phyloP scores from a whole-genome alignment of 1,140 invertebrate genomes.

The Caenorhabditis brenneri region DNA sequence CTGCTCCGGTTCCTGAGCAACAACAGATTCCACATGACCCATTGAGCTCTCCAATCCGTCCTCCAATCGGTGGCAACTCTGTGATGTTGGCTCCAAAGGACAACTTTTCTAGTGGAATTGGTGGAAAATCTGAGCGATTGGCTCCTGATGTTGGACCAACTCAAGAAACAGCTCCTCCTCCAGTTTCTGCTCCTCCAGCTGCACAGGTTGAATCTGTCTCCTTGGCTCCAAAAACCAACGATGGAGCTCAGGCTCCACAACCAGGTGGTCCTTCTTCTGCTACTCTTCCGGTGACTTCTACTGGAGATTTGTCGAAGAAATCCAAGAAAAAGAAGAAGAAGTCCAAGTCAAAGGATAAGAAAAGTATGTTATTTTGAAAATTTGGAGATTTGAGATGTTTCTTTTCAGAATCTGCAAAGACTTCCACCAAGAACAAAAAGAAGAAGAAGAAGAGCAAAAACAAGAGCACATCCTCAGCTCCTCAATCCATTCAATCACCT shows the following conservation, averaged over 20 bases:
- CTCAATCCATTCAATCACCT: not conserved
- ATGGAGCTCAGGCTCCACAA: not conserved
- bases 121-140: slow-evolving; percentile 10
- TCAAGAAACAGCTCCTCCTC: not conserved
- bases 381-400: too few species aligned
- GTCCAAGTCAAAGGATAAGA: slow-evolving; percentile 17
- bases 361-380: not conserved
- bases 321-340: slow-evolving; percentile 12
- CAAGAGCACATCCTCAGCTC: not conserved
- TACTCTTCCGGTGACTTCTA: not conserved
- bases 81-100: not conserved
- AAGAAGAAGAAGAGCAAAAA: slow-evolving; percentile 12
- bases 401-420: not conserved
- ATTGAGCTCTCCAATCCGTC: slow-evolving; percentile 3
- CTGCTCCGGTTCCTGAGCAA: too few species aligned
- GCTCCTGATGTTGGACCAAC: not conserved
- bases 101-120: not conserved
- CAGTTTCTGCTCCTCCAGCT: not conserved
- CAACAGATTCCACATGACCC: not conserved
- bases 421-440: not conserved
- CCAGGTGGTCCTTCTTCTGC: not conserved
- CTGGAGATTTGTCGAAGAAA: not conserved
- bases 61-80: not conserved
- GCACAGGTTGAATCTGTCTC: not conserved
- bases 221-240: not conserved